These are phyloP conservation scores for Phyllotis vaccarum DNA, from an alignment of 2,797 vertebrate species.

Conservation along the genomic window DNA sequence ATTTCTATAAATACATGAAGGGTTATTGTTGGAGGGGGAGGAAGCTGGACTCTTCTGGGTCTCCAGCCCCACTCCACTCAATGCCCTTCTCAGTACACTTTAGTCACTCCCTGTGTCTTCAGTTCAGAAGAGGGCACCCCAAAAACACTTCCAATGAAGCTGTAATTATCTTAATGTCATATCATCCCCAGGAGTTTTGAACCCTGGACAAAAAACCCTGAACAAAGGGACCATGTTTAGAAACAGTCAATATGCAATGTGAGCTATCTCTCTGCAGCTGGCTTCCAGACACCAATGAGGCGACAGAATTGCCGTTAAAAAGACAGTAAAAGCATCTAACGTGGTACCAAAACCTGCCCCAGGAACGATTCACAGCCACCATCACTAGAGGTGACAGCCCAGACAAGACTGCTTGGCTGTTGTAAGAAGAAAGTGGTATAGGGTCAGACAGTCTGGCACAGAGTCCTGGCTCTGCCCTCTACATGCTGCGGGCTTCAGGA, in stretches of 20 bases:
- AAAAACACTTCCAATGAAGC: background rate
- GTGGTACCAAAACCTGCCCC: background rate
- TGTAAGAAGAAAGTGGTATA: rapidly evolving
- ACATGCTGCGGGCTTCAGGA: background rate
- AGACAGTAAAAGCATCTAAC: background rate
- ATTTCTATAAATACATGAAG: background rate
- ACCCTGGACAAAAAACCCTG: background rate
- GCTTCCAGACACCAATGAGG: background rate
- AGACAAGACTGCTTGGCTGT: background rate
- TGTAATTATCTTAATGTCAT: background rate
- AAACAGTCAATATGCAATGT: background rate
- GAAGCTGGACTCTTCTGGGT: background rate
- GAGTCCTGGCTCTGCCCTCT: background rate
- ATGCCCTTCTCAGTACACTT: background rate
- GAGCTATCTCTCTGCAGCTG: background rate
- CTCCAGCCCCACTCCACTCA: background rate
- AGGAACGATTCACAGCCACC: background rate
- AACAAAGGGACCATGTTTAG: background rate
- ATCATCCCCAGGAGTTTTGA: background rate
- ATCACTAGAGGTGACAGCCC: background rate
- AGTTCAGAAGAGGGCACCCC: background rate
- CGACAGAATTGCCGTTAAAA: background rate
- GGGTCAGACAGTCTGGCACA: background rate
- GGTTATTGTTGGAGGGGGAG: background rate
- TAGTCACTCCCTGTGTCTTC: background rate